A percentile compares a stretch with the other conserved stretches of the same genome.
phyloP scores from a whole-genome alignment of 1,140 invertebrate genomes.

The Pteromalus puparum region DNA sequence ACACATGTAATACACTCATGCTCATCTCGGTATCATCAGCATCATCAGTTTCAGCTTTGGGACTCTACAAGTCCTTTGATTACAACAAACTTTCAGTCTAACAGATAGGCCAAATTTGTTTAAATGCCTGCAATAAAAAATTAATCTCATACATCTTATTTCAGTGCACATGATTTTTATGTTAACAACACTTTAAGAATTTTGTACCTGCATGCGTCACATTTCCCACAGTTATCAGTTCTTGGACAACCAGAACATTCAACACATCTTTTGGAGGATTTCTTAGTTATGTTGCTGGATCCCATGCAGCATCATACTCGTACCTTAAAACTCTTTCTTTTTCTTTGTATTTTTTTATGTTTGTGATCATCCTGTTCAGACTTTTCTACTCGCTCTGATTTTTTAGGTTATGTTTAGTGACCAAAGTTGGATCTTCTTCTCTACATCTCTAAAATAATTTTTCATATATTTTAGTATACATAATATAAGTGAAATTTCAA shows the following conservation, averaged over 20 bases:
- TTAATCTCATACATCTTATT: background rate
- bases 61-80: conserved; percentile 76
- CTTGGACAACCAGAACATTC: conserved; percentile 88
- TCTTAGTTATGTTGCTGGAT: conserved; percentile 61
- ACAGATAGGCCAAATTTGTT: conserved; percentile 85
- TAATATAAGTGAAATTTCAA: too few species aligned
- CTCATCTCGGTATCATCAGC: too few species aligned
- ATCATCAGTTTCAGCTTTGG: conserved; percentile 78
- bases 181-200: background rate
- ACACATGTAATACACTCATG: conserved; percentile 97
- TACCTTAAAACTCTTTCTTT: too few species aligned
- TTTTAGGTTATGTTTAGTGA: too few species aligned
- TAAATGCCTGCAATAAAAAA: conserved; percentile 76
- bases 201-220: conserved; percentile 83
- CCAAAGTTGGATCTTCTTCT: too few species aligned
- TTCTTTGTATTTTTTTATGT: too few species aligned
- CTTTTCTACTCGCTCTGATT: too few species aligned
- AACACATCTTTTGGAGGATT: conserved; percentile 82
- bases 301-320: too few species aligned
- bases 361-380: too few species aligned
- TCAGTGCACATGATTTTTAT: too few species aligned
- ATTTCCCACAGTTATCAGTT: conserved; percentile 90
- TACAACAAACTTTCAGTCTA: conserved; percentile 80
- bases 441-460: too few species aligned
- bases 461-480: too few species aligned